Base-by-base conservation (phyloP, 2,888 invertebrate genomes). In the Orchesellides sinensis region DNA sequence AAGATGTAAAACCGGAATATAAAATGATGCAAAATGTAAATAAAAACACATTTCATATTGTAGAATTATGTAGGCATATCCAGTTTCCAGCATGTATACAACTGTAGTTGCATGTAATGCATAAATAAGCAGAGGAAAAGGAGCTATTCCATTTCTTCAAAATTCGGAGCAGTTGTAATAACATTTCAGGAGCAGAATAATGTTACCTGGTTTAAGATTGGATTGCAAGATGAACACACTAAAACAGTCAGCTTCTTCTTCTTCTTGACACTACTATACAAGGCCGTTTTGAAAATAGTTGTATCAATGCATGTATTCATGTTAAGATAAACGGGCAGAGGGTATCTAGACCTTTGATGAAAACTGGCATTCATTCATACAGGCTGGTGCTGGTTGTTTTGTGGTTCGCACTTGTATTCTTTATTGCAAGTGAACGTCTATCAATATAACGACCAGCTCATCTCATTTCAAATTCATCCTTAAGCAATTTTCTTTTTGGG, bases 401-500 rank as follows among this genome's bases (percentile, higher is more conserved):
- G 14, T 14, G 23, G 54, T 47, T 47, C 5, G n/a, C 6, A 54
- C 54, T 54, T 54, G 54, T 4, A 23, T 54, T 54, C 3, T 54
- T 59, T 3, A 23, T 54, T 19, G 54, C 59, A n/a, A 21, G 59
- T n/a, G 14, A 25, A 4, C 29, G 19, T 29, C 59, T 32, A 59
- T 17, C 59, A 59, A 32, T n/a, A n/a, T n/a, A n/a, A n/a, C n/a
- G n/a, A n/a, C n/a, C n/a, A 63, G 75, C 59, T 70, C 70, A 68
- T 78, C 69, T 61, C 78, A 79, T 79, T 79, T 78, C 29, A 79
- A 54, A 63, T 79, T 79, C 65, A 63, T 65, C 63, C 54, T 40
- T n/a, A 61, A 63, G 65, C 70, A 52, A 70, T 63, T 70, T 79
- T 69, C 52, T 61, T 79, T 78, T 19, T 69, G 27, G 69, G 69